These are phyloP conservation scores for Phyllotreta cruciferae DNA, from an alignment of 2,888 invertebrate genomes.

Conservation along the genomic window DNA sequence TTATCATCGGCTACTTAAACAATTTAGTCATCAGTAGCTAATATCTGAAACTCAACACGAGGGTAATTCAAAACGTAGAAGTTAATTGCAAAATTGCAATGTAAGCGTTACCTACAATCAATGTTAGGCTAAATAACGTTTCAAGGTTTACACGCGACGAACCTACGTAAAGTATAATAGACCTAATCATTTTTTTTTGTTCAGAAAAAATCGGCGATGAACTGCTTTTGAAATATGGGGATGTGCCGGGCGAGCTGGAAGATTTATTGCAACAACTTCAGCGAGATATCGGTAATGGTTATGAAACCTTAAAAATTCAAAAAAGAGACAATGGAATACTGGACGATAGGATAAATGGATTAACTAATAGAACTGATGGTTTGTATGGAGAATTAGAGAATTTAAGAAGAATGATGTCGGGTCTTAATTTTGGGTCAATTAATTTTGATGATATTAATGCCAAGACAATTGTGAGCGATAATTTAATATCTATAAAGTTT, in stretches of 20 bases:
- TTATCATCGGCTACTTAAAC: too few relatives aligned
- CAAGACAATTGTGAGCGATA: slow-evolving; percentile 10
- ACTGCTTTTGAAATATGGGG: slow-evolving; percentile 30
- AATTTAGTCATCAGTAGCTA: too few relatives aligned
- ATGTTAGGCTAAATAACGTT: neutral
- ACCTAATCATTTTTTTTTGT: neutral
- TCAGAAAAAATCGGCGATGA: slow-evolving; percentile 25
- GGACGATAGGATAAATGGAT: slow-evolving; percentile 1
- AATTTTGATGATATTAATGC: neutral
- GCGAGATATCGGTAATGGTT: neutral
- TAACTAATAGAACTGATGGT: slow-evolving; percentile 1
- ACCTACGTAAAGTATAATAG: neutral
- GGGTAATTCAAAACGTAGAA: too few relatives aligned
- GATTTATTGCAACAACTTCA: slow-evolving; percentile 20
- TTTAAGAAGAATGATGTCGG: slow-evolving; percentile 6
- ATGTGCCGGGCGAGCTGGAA: slow-evolving; percentile 20
- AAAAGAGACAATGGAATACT: slow-evolving; percentile 6
- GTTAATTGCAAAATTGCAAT: too few relatives aligned
- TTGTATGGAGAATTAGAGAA: slow-evolving; percentile 10
- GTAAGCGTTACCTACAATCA: neutral
- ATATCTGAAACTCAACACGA: too few relatives aligned
- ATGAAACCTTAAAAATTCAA: slow-evolving; percentile 3
- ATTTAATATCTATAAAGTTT: neutral
- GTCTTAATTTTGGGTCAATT: neutral
- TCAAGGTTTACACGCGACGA: neutral